A percentile compares a stretch with the other conserved stretches of the same genome.
Evolutionary conservation across 2,888 invertebrate species (phyloP).

Genomic region (Acleris emargana): DNA sequence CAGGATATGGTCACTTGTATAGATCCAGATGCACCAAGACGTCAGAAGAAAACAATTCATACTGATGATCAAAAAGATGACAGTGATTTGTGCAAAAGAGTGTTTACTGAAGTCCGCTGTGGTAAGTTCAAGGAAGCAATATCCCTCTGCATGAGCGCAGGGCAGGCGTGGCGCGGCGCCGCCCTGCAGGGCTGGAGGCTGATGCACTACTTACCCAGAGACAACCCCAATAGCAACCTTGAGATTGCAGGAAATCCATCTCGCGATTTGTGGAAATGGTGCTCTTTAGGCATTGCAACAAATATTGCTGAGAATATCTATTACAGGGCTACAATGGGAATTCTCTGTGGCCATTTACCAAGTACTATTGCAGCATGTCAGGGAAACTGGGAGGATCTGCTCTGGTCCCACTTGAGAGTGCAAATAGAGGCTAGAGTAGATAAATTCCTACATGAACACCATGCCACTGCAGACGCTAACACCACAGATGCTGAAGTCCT

Average conservation of each 20-base stretch:
- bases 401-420: slow-evolving; percentile 94
- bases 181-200: slow-evolving; percentile 95
- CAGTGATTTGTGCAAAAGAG: slow-evolving; percentile 77
- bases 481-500: slow-evolving; percentile 70
- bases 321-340: slow-evolving; percentile 87
- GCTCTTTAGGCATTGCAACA: slow-evolving; percentile 86
- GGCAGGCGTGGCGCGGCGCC: slow-evolving; percentile 96
- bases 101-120: slow-evolving; percentile 91
- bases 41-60: slow-evolving; percentile 91
- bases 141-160: slow-evolving; percentile 91
- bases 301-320: slow-evolving; percentile 82
- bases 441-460: slow-evolving; percentile 77
- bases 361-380: slow-evolving; percentile 89
- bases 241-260: slow-evolving; percentile 93
- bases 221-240: slow-evolving; percentile 68
- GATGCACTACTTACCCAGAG: slow-evolving; percentile 92
- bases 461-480: slow-evolving; percentile 72
- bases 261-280: slow-evolving; percentile 91
- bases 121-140: slow-evolving; percentile 94
- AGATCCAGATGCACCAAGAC: slow-evolving; percentile 95
- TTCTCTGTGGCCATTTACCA: slow-evolving; percentile 92
- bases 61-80: slow-evolving; percentile 94
- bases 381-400: slow-evolving; percentile 93
- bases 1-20: slow-evolving; percentile 85
- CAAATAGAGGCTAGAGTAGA: slow-evolving; percentile 94